Base-by-base conservation (phyloP, 2,888 invertebrate species). In the Antheraea yamamai region DNA sequence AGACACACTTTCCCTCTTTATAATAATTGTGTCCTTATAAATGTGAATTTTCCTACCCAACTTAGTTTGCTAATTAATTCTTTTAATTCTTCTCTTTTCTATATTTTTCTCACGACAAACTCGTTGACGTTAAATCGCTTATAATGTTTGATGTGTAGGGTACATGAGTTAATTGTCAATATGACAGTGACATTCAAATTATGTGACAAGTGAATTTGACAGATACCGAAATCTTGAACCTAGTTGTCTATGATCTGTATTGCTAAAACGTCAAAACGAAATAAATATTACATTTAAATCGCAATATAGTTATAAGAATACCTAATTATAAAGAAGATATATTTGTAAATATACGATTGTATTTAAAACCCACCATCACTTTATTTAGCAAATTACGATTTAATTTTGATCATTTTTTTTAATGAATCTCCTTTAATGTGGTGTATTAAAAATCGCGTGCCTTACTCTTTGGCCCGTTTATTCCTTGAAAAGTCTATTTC, bases 311-410 rank as follows among this genome's bases (percentile, higher is more conserved):
- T 61, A 26, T 73, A 75, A 64, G 61, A 47, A 71, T 35, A 61
- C 23, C 8, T 61, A 26, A 70, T 35, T 61, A 68, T 73, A 66
- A 79, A 78, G 66, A 66, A 77, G 80, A 79, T 58, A 47, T 71
- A 55, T 75, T 85, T 90, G 89, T 91, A 91, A 87, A 90, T 90
- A 89, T 83, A 87, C 84, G 75, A 72, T 81, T 81, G 80, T 84
- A 83, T 83, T 80, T 82, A 81, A 79, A 86, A 87, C 91, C 91
- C 91, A 91, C 91, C 83, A 83, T 84, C 81, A 86, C 83, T 78
- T 81, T 82, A 78, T 74, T 55, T 79, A 79, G 77, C 74, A 74
- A 74, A 79, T 77, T 76, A 77, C 74, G 76, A 79, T 78, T 1
- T 39, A 71, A 58, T 39, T 16, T 66, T 26, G 51, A 73, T 23